Conservation (phyloP, 37 sponge, comb jelly and placozoan genomes). For the Diacarnus erythraeanus region DNA sequence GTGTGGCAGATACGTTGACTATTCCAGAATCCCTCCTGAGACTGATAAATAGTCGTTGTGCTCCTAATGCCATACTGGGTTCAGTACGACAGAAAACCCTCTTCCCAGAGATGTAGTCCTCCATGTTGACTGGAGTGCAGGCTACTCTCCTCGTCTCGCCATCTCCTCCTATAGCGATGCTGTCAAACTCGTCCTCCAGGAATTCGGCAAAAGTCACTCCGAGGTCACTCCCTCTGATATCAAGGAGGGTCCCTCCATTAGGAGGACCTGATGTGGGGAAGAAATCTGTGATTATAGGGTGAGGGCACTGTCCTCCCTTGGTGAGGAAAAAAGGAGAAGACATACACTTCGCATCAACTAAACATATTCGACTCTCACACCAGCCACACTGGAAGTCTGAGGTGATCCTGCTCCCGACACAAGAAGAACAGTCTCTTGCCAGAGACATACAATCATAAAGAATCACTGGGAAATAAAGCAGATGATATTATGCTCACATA, state of each 20-base stretch:
- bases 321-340: not conserved
- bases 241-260: conserved; percentile 68
- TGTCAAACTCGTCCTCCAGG: not conserved
- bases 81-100: conserved; percentile 30
- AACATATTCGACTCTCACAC: conserved; percentile 26
- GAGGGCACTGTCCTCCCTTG: conserved; percentile 15
- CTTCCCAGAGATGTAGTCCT: conserved; percentile 34
- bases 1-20: too few relatives aligned
- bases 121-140: conserved; percentile 22
- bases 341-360: not conserved
- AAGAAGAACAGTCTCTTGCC: conserved; percentile 40
- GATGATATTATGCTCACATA: too few relatives aligned
- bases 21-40: not conserved
- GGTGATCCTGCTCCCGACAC: conserved; percentile 26
- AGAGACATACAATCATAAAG: conserved; percentile 42
- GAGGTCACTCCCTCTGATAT: conserved; percentile 72
- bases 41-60: not conserved
- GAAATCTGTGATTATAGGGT: conserved; percentile 44
- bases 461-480: conserved; percentile 16
- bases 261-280: conserved; percentile 58
- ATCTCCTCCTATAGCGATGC: not conserved
- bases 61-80: not conserved
- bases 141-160: too few relatives aligned
- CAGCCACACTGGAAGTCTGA: conserved; percentile 60
- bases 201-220: conserved; percentile 42